Base-by-base conservation (phyloP, 2,888 invertebrate species). In the Troides helena region DNA sequence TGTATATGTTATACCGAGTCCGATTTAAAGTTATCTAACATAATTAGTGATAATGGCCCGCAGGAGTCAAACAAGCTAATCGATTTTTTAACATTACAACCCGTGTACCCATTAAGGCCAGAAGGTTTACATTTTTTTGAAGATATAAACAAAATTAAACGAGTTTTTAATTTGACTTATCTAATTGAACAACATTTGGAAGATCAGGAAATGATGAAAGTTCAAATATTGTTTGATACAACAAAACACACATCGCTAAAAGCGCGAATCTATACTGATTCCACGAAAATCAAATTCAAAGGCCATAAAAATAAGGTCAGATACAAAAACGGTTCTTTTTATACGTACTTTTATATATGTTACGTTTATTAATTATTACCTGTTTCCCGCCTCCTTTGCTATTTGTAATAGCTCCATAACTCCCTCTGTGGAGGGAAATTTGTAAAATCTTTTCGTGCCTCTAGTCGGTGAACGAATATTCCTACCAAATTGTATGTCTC, bases 291-390 rank as follows among this genome's bases (percentile, higher is more conserved):
- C 21, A 90, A 86, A 80, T 91, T 92, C 73, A 89, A 85, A 74
- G 90, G 88, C 6, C 92, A 89, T 72, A 92, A 88, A 78, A 91
- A 91, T 75, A 92, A 91, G 77, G 92, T 89, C 75, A 76, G 64
- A 23, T 39, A n/a, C 50, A 50, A 50, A 50, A 1, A 50, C 18
- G 18, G 50, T 14, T 17, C 10, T 39, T 39, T 39, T 39, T 10
- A 39, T 10, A 10, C 10, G 39, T 39, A 10, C 10, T 39, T 39
- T 10, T 39, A 10, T 6, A 39, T 39, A 10, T 39, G 1, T 39
- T 39, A 39, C 39, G 39, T 39, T 39, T 39, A 10, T 39, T 39
- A 39, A 10, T 30, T 30, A 3, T 30, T 30, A 30, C 5, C 30
- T 30, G 30, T 30, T 30, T 30, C 30, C 30, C 30, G 30, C 30